Evolutionary conservation across 2,888 invertebrate species (phyloP).

Genomic region (Ichneumon xanthorius): DNA sequence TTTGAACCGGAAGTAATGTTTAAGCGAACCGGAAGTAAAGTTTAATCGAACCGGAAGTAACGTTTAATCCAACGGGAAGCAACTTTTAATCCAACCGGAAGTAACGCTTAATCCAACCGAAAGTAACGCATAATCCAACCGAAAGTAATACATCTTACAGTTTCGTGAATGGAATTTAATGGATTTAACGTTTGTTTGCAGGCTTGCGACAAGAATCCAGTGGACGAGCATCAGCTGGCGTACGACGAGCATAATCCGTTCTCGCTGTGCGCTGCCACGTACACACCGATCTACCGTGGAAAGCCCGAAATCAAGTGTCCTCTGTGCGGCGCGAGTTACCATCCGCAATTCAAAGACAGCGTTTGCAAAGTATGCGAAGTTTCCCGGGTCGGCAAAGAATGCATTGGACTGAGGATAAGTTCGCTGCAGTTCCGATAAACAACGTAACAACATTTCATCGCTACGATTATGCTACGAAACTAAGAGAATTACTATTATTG

Average conservation of each 20-base stretch:
- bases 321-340: conserved; percentile 94
- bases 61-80: too few species aligned
- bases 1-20: too few species aligned
- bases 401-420: conserved; percentile 94
- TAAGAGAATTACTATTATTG: conserved; percentile 46
- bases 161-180: background rate
- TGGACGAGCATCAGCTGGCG: conserved; percentile 94
- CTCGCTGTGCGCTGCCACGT: conserved; percentile 95
- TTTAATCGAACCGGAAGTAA: background rate
- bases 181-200: conserved; percentile 81
- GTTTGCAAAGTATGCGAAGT: conserved; percentile 95
- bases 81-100: too few species aligned
- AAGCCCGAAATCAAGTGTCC: conserved; percentile 97
- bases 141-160: background rate
- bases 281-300: conserved; percentile 97
- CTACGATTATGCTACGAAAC: conserved; percentile 15
- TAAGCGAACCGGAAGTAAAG: too few species aligned
- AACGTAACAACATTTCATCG: conserved; percentile 29
- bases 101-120: too few species aligned
- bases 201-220: conserved; percentile 96
- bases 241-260: conserved; percentile 99
- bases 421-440: conserved; percentile 88
- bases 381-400: conserved; percentile 96
- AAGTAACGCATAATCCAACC: too few species aligned
- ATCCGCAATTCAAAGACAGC: conserved; percentile 94